Conservation (phyloP, 2,797 vertebrate species). For the Alfaro cultratus region DNA sequence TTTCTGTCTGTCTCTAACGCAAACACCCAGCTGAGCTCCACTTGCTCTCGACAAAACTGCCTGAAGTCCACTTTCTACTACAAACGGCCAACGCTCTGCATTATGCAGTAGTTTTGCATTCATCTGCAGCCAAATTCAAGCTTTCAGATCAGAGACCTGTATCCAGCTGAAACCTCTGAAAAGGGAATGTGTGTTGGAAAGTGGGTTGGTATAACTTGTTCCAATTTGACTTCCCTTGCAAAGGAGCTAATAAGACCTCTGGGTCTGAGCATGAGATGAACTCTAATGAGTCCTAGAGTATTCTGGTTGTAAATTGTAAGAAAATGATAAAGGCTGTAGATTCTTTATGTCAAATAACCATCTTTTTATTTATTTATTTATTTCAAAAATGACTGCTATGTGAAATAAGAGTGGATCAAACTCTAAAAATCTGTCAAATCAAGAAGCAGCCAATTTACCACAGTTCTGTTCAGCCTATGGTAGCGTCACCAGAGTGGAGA, state of each 20-base stretch:
- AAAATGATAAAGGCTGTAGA: background rate
- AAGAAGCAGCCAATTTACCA: conserved; percentile 10
- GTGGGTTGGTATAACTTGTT: conserved; percentile 31
- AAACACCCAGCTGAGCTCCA: conserved; percentile 23
- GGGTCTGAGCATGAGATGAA: conserved; percentile 10
- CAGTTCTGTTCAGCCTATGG: conserved; percentile 12
- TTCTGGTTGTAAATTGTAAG: conserved; percentile 5
- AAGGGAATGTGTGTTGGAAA: conserved; percentile 4
- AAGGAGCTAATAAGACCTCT: conserved; percentile 26
- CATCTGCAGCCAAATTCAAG: conserved; percentile 37
- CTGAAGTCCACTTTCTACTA: conserved; percentile 31
- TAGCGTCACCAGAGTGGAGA: conserved; percentile 5
- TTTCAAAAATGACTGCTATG: background rate
- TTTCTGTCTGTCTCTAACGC: conserved; percentile 11
- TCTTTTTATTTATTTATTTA: background rate
- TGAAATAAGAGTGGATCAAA: conserved; percentile 5
- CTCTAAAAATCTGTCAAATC: conserved; percentile 1
- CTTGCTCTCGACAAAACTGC: conserved; percentile 17
- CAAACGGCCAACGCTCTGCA: conserved; percentile 23
- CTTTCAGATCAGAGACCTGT: conserved; percentile 43
- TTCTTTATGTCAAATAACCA: conserved; percentile 1
- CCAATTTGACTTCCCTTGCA: conserved; percentile 43
- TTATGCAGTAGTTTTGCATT: conserved; percentile 41
- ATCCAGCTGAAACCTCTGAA: conserved; percentile 34
- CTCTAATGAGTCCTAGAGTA: conserved; percentile 13